Evolutionary conservation across 2,113 vertebrate genomes (phyloP), one percentile per base, ranked within the genome.

Genomic region (Blennius ocellaris): DNA sequence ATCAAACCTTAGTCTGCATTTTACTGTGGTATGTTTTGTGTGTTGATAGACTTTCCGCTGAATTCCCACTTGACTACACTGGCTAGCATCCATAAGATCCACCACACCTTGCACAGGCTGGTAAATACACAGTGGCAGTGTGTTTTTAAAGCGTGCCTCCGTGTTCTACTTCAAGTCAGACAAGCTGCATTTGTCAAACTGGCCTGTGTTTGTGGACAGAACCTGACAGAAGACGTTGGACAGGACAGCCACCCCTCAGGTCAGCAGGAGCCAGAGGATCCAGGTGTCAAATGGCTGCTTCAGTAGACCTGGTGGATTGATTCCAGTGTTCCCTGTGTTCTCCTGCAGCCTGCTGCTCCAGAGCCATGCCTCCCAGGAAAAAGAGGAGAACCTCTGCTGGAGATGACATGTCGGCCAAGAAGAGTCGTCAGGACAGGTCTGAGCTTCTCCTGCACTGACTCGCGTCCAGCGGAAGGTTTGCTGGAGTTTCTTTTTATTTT

Each of bases 61-160:
- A 99, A 96, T 93, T 97, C 98, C 92, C 97, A 98, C 91, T 96
- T 97, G 89, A 97, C 96, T 94, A 98, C 98, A 87, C 95, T 99
- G 96, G 98, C 97, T 93, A 98, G 96, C 94, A 98, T 99, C 95
- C 98, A 99, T 94, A 99, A 97, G 95, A 99, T 99, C 94, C 98
- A 99, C 92, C 97, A 99, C 94, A 99, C 98, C 80, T 96, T 99
- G 92, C 98, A 99, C 94, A 97, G 95, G 90, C 97, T 99, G 96
- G 98, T 98, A 97, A 97, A 93, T 90, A 89, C 82, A 85, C n/a
- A 11, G 43, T 14, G 15, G 38, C 6, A 78, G 30, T 48, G 41
- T 73, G n/a, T 90, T 45, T 21, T 5, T 61, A n/a, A n/a, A n/a
- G 16, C 87, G 50, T 16, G 8, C 64, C 52, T 65, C 8, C 45